phyloP scores from a whole-genome alignment of 2,888 invertebrate species.

The Pinctada fucata region DNA sequence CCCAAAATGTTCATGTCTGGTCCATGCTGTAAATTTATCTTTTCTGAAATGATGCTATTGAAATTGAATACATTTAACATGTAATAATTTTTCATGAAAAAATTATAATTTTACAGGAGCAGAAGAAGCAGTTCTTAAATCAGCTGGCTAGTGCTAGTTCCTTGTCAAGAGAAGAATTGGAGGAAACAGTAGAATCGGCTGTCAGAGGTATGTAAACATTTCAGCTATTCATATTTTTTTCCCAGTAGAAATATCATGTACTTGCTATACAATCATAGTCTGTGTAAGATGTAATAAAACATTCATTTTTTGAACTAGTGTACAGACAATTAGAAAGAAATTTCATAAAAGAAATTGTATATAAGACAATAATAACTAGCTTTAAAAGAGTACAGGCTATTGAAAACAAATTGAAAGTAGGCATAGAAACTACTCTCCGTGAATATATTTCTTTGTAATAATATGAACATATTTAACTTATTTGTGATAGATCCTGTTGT shows the following conservation, averaged over 20 bases:
- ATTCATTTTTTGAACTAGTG: too few species aligned
- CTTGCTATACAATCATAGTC: neutral
- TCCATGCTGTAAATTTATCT: too few species aligned
- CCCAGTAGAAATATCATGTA: neutral
- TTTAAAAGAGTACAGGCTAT: too few species aligned
- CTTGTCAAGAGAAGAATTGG: conserved; percentile 64
- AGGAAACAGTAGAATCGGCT: conserved; percentile 62
- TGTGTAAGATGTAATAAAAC: too few species aligned
- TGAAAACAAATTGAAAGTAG: too few species aligned
- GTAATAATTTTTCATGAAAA: neutral
- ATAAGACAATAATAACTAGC: neutral
- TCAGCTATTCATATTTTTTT: neutral
- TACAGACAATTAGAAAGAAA: too few species aligned
- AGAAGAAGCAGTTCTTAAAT: conserved; percentile 68
- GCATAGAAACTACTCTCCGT: too few species aligned
- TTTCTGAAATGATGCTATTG: neutral
- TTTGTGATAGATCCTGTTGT: too few species aligned
- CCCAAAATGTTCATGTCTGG: too few species aligned
- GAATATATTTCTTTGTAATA: too few species aligned
- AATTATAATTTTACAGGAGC: conserved; percentile 50
- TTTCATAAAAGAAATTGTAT: neutral
- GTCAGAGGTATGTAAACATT: conserved; percentile 48
- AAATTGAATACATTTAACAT: neutral
- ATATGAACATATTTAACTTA: too few species aligned
- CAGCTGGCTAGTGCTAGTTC: conserved; percentile 70